Evolutionary conservation across 2,888 invertebrate genomes (phyloP).

Genomic region (Mythimna lalbum): DNA sequence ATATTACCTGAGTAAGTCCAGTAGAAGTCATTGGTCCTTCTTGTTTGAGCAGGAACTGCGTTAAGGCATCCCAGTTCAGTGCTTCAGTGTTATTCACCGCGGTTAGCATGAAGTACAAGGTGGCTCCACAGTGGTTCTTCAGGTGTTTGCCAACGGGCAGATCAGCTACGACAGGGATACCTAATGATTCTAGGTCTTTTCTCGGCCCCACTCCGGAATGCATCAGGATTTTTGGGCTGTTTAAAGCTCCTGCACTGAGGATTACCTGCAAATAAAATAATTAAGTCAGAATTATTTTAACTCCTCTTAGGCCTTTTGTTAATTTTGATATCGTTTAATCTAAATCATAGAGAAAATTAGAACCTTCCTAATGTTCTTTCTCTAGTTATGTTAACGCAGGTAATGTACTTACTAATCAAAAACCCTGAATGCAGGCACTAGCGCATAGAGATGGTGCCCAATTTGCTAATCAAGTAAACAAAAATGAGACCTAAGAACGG

Average conservation of each 20-base stretch:
- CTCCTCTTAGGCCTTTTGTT: too few relatives aligned
- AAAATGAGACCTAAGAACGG: too few relatives aligned
- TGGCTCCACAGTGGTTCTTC: conserved; percentile 92
- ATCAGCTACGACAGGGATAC: conserved; percentile 90
- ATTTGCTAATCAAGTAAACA: too few relatives aligned
- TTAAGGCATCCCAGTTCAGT: conserved; percentile 90
- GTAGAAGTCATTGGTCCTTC: conserved; percentile 92
- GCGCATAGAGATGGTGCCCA: too few relatives aligned
- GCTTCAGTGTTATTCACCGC: conserved; percentile 84
- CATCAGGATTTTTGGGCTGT: conserved; percentile 91
- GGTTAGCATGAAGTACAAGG: conserved; percentile 86
- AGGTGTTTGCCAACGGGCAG: conserved; percentile 92
- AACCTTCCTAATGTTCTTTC: too few relatives aligned
- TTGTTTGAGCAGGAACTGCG: conserved; percentile 89
- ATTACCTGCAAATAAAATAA: conserved; percentile 81
- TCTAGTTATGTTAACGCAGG: too few relatives aligned
- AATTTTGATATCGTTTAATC: too few relatives aligned
- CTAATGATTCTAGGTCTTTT: conserved; percentile 85
- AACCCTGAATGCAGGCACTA: too few relatives aligned
- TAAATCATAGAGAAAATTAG: too few relatives aligned
- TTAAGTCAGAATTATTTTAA: too few relatives aligned
- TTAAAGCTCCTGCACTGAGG: conserved; percentile 92
- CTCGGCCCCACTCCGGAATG: conserved; percentile 92
- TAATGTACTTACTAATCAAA: too few relatives aligned
- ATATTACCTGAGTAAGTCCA: conserved; percentile 91